Evolutionary conservation across 2,888 invertebrate species (phyloP).

Genomic region (Latrodectus elegans): DNA sequence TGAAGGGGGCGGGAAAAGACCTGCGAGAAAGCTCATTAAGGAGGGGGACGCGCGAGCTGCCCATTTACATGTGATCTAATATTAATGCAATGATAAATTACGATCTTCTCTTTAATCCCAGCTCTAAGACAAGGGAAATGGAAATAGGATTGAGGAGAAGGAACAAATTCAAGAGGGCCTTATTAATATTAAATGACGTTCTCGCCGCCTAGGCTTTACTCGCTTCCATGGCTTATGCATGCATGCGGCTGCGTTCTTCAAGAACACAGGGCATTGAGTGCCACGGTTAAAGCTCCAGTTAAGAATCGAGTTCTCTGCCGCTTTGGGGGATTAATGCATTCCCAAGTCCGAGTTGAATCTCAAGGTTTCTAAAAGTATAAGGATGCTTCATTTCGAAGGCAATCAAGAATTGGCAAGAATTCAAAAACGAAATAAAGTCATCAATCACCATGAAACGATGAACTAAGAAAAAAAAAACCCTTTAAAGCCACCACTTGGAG

Average conservation of each 20-base stretch:
- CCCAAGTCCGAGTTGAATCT: too few species aligned
- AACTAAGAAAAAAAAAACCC: too few species aligned
- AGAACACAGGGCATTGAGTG: slow-evolving; percentile 25
- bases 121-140: slow-evolving; percentile 62
- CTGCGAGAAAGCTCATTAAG: slow-evolving; percentile 60
- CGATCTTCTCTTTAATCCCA: slow-evolving; percentile 63
- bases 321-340: too few species aligned
- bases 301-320: too few species aligned
- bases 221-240: background rate
- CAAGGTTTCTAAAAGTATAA: too few species aligned
- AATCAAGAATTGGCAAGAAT: too few species aligned
- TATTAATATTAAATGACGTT: slow-evolving; percentile 67
- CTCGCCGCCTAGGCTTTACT: slow-evolving; percentile 33
- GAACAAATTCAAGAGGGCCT: slow-evolving; percentile 55
- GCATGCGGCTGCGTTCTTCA: slow-evolving; percentile 1
- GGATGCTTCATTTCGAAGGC: too few species aligned
- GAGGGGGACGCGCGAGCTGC: slow-evolving; percentile 30
- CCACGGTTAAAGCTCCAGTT: background rate
- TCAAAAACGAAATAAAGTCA: too few species aligned
- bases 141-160: slow-evolving; percentile 59
- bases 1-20: slow-evolving; percentile 42
- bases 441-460: too few species aligned
- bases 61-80: slow-evolving; percentile 69
- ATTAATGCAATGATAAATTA: slow-evolving; percentile 69
- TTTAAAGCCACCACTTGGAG: too few species aligned